Evolutionary conservation across 2,888 invertebrate species (phyloP).

Genomic region (Cheilosia impressa): DNA sequence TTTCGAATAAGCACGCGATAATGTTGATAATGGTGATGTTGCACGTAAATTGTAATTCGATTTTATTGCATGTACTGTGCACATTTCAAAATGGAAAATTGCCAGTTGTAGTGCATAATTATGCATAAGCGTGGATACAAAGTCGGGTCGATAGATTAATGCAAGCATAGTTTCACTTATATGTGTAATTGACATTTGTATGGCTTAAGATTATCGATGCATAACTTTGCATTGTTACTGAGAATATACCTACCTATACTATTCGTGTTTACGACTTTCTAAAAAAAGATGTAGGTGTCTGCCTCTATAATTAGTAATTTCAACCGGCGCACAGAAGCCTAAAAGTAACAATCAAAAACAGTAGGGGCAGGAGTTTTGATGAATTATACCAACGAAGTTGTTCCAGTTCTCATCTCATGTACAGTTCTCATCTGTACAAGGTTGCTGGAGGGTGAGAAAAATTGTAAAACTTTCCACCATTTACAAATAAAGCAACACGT

Average conservation of each 20-base stretch:
- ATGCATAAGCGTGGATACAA: neutral
- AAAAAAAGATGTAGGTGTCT: neutral
- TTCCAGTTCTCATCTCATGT: no score
- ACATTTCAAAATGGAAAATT: constrained; percentile 1
- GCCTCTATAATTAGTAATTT: no score
- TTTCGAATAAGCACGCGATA: constrained; percentile 11
- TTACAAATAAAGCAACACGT: no score
- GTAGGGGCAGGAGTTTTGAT: no score
- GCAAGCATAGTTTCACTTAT: neutral
- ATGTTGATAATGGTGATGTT: constrained; percentile 9
- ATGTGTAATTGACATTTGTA: neutral
- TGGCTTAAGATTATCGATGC: neutral
- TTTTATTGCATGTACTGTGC: neutral
- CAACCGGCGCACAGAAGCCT: no score
- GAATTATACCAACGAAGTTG: no score
- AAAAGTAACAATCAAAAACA: no score
- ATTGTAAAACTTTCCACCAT: no score
- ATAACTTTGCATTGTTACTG: neutral
- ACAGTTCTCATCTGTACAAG: no score
- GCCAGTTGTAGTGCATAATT: neutral
- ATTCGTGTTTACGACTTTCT: neutral
- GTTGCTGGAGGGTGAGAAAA: no score
- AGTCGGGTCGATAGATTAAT: neutral
- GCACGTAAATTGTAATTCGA: constrained; percentile 11
- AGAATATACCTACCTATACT: no score